Evolutionary conservation across 2,888 invertebrate genomes (phyloP), one percentile per base, ranked within the genome.

Genomic region (Allophyes oxyacanthae): DNA sequence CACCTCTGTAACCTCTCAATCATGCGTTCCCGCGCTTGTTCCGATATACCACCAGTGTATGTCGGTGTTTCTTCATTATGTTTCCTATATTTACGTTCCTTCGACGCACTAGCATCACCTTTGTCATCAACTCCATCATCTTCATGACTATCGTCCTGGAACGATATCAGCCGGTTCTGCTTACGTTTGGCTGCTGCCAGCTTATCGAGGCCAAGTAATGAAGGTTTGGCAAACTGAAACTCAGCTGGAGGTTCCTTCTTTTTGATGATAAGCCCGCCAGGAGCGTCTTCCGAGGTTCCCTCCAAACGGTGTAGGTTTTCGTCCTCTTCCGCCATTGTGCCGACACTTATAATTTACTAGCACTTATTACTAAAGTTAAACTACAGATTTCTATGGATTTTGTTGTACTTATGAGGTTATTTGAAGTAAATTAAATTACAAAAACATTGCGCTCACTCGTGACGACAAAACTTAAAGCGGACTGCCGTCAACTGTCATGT

Each of bases 51-150:
- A 4, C 99, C 99, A 0, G 99, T 98, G 81, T 99, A 96, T 0
- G 99, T 97, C 0, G 99, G 99, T 0, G 99, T 99, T 91, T 99
- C 99, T 78, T 97, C 97, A 75, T 96, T 95, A 9, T 96, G 95
- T 44, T 95, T 95, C 43, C 99, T 95, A 81, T 98, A 97, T 84
- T 97, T 96, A 42, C 97, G 94, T 61, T 88, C 90, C 66, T 87
- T 89, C 0, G 59, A 77, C 25, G 58, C 72, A 34, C 81, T 73
- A 37, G 81, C 76, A 11, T 75, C 87, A 59, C 57, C 78, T 61
- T 76, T 78, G 8, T 72, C 78, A n/a, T 79, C 83, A 7, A 74
- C 79, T 36, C 74, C 81, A 20, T 85, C 88, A 8, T 81, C 84
- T 6, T 87, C 89, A 37, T 83, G 85, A 25, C 84, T 84, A 13